Evolutionary conservation across 2,797 vertebrate genomes (phyloP).

Genomic region (Varecia variegata): DNA sequence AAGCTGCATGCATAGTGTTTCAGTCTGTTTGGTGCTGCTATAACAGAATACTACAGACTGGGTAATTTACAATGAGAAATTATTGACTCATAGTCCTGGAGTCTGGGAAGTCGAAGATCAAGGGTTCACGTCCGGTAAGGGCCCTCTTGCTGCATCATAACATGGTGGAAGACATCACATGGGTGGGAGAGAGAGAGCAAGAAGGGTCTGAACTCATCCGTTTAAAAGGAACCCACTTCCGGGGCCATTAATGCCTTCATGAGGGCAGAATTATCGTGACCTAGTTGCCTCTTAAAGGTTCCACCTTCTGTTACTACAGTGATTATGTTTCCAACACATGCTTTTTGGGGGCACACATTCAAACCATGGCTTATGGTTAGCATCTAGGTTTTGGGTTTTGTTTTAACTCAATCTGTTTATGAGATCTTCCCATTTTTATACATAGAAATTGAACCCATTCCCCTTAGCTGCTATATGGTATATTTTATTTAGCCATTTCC

Average conservation of each 20-base stretch:
- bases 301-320: neutral
- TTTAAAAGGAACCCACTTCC: neutral
- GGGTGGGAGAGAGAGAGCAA: neutral
- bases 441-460: neutral
- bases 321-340: neutral
- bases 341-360: neutral
- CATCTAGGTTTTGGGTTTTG: neutral
- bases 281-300: neutral
- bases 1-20: neutral
- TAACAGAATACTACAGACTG: no score
- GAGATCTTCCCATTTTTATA: neutral
- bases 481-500: slow-evolving; percentile 2
- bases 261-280: neutral
- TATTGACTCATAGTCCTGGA: neutral
- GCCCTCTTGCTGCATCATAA: neutral
- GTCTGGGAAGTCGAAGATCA: neutral
- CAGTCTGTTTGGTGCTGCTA: neutral
- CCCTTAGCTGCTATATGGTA: neutral
- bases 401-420: neutral
- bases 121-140: no score
- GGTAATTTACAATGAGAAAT: neutral
- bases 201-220: neutral
- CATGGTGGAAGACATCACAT: neutral
- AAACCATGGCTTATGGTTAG: neutral
- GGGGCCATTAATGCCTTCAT: neutral